These are phyloP conservation scores for Diaphora mendica DNA, from an alignment of 2,888 invertebrate genomes.

Conservation along the genomic window DNA sequence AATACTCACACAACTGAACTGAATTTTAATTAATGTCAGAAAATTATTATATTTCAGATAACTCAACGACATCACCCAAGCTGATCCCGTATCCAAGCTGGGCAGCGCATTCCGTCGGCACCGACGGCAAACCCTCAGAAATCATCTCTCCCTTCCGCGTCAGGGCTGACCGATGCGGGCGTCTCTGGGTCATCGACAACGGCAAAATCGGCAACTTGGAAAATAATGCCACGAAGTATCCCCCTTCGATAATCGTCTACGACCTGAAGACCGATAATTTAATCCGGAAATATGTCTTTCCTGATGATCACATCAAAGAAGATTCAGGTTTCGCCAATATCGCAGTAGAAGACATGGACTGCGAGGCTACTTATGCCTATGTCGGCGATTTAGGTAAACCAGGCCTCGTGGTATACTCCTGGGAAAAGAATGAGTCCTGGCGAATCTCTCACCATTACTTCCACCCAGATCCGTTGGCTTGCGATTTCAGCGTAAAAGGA, in stretches of 20 bases:
- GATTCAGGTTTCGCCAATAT: conserved; percentile 91
- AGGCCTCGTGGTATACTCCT: conserved; percentile 91
- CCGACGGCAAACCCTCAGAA: conserved; percentile 85
- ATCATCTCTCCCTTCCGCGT: conserved; percentile 91
- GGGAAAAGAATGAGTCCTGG: conserved; percentile 90
- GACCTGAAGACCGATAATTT: conserved; percentile 90
- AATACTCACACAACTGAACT: too few relatives aligned
- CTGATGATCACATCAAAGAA: conserved; percentile 88
- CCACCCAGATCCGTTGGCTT: conserved; percentile 90
- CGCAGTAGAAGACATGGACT: conserved; percentile 91
- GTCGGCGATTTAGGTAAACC: conserved; percentile 90
- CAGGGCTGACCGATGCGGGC: conserved; percentile 90
- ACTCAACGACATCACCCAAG: conserved; percentile 88
- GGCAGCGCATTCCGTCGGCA: conserved; percentile 89
- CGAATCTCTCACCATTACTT: conserved; percentile 90
- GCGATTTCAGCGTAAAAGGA: conserved; percentile 90
- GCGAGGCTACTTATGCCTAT: conserved; percentile 91
- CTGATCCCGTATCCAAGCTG: conserved; percentile 93
- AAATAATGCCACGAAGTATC: conserved; percentile 79
- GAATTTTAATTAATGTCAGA: too few relatives aligned
- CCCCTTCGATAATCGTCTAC: conserved; percentile 90
- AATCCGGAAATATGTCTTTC: conserved; percentile 89
- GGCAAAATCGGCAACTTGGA: conserved; percentile 88
- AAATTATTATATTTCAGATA: conserved; percentile 83
- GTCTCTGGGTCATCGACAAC: conserved; percentile 93